Base-by-base conservation (phyloP, 2,888 invertebrate genomes). In the Clanis bilineata region DNA sequence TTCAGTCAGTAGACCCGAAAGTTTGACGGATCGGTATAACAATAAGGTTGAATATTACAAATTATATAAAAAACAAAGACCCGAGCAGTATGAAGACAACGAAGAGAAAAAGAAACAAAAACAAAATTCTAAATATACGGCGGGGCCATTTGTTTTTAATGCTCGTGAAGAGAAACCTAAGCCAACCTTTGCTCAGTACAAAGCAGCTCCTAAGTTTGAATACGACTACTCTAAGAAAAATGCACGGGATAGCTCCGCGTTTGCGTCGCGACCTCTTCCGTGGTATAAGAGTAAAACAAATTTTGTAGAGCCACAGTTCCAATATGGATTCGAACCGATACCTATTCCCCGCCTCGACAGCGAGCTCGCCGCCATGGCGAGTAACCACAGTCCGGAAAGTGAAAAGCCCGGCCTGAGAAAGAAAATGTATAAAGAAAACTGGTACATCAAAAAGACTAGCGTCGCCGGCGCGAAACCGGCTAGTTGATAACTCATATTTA, bases 301-400 rank as follows among this genome's bases (percentile, higher is more conserved):
- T 62, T 90, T 90, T 61, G 88, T 91, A 41, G 90, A 91, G 66
- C 92, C 93, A 0, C 90, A 88, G 63, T 92, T 88, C 68, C 91
- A 92, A 65, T 92, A 92, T 66, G 93, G 93, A 7, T 92, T 92
- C 71, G 90, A 91, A 64, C 92, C 93, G 9, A 77, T 89, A 58
- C 70, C 82, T 7, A 66, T 89, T 63, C 88, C 90, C 39, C 76
- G 76, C 59, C 72, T 90, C 36, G 90, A 91, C 65, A 88, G 89
- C 63, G 90, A 91, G 67, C 68, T 90, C 23, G 82, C 90, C 15
- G 84, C 91, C 7, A 89, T 90, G 88, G 86, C 90, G 2, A 87
- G 83, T 69, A 89, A 88, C 76, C 65, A 81, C 60, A 83, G 82
- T 66, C 85, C 87, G 32, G 83, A 88, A 73, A 88, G 83, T 72